A percentile compares a stretch with the other conserved stretches of the same genome.
These are phyloP conservation scores for Iselma pallidipennis DNA, from an alignment of 2,888 invertebrate species.

Conservation along the genomic window DNA sequence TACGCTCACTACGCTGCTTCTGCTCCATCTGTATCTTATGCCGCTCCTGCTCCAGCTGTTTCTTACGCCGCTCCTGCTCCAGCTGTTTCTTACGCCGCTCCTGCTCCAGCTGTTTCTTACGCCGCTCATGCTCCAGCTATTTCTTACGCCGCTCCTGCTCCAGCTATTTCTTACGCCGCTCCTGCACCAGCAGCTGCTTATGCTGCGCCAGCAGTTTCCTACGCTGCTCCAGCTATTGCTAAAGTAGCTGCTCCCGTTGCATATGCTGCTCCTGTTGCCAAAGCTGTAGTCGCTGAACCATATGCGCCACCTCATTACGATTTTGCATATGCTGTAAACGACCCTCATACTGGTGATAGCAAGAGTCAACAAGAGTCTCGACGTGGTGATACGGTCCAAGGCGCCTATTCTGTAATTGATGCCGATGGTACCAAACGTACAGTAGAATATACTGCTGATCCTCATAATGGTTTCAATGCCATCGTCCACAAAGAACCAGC, in stretches of 20 bases:
- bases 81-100: conserved; percentile 41
- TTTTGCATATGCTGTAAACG: conserved; percentile 57
- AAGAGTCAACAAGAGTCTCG: conserved; percentile 59
- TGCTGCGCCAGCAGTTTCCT: conserved; percentile 2
- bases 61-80: conserved; percentile 42
- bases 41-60: conserved; percentile 29
- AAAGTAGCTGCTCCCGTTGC: conserved; percentile 26
- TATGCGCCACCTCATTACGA: conserved; percentile 57
- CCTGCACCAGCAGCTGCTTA: conserved; percentile 1
- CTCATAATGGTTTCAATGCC: conserved; percentile 59
- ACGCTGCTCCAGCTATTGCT: conserved; percentile 7
- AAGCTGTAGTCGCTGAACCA: conserved; percentile 53
- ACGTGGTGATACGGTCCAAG: conserved; percentile 58
- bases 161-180: no score
- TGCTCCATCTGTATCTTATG: no score
- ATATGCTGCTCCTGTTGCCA: conserved; percentile 44
- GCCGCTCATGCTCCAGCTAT: conserved; percentile 24
- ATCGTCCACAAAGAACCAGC: conserved; percentile 58
- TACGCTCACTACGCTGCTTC: conserved; percentile 20
- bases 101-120: no score
- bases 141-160: conserved; percentile 22
- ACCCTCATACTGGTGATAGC: conserved; percentile 57
- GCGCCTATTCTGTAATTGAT: conserved; percentile 58
- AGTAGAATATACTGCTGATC: conserved; percentile 60
- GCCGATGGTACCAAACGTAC: conserved; percentile 58